Conservation (phyloP, 2,113 vertebrate genomes). For the Rhinoptilus africanus region DNA sequence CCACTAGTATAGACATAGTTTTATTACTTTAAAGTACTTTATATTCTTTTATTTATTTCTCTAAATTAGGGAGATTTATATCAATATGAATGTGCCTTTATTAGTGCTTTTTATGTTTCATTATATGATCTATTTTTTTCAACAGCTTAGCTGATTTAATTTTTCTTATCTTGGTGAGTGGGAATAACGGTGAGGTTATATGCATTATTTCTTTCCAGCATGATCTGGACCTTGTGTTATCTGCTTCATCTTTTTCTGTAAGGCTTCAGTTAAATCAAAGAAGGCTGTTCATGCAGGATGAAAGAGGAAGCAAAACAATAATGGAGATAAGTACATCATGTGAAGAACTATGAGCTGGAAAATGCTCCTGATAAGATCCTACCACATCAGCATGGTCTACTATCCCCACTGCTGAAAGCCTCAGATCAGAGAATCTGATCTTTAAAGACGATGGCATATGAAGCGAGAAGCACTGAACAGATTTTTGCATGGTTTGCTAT, state of each 20-base stretch:
- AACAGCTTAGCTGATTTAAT: neutral
- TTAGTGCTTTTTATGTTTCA: neutral
- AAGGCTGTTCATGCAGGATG: neutral
- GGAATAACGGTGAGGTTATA: neutral
- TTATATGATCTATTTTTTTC: neutral
- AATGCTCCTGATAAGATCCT: neutral
- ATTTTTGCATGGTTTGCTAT: neutral
- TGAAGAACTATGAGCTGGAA: neutral
- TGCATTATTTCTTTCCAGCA: neutral
- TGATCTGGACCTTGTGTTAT: neutral
- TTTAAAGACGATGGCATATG: neutral
- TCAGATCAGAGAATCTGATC: neutral
- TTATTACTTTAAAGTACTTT: neutral
- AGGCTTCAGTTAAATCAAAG: neutral
- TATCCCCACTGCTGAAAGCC: neutral
- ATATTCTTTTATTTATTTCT: neutral
- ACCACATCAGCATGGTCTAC: neutral
- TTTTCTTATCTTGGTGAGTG: neutral
- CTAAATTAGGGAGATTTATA: neutral
- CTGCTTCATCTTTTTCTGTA: neutral
- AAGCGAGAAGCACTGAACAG: neutral
- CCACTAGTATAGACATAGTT: neutral
- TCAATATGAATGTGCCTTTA: neutral
- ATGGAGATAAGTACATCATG: neutral
- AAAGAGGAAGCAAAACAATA: neutral